Conservation (phyloP, 2,797 vertebrate species). For the Mormyrops attenuatus region DNA sequence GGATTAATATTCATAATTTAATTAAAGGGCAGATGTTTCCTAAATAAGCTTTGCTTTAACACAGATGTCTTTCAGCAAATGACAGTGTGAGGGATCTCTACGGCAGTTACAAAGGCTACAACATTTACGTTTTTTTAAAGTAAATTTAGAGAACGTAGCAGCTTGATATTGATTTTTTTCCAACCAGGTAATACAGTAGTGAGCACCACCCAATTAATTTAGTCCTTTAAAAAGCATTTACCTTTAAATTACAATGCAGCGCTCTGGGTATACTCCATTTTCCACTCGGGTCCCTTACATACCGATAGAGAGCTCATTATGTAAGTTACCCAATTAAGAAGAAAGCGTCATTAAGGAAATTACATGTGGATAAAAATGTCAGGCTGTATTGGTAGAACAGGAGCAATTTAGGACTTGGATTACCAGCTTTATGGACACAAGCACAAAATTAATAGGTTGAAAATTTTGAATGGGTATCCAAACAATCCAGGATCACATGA, state of each 20-base stretch:
- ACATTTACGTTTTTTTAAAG: background rate
- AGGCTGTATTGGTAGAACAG: constrained; percentile 12
- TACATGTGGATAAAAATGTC: constrained; percentile 34
- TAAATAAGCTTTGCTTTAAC: constrained; percentile 16
- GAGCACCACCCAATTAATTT: background rate
- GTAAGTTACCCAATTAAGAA: constrained; percentile 35
- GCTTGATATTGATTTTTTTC: background rate
- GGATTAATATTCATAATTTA: constrained; percentile 27
- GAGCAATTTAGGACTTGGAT: constrained; percentile 20
- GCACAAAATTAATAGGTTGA: background rate
- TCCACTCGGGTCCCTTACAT: background rate
- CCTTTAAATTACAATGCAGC: background rate
- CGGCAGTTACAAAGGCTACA: constrained; percentile 13
- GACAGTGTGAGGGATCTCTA: constrained; percentile 23
- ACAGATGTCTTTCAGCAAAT: constrained; percentile 26
- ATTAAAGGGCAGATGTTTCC: constrained; percentile 25
- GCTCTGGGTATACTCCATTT: background rate
- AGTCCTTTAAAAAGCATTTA: background rate
- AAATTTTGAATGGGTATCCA: background rate
- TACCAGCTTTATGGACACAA: constrained; percentile 22
- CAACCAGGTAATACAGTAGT: background rate
- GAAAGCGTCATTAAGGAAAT: constrained; percentile 35
- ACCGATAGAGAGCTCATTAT: constrained; percentile 15
- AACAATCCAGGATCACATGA: background rate
- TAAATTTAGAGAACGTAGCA: background rate